These are phyloP conservation scores for Phrynocephalus versicolor DNA, from an alignment of 2,113 vertebrate genomes.

Conservation along the genomic window DNA sequence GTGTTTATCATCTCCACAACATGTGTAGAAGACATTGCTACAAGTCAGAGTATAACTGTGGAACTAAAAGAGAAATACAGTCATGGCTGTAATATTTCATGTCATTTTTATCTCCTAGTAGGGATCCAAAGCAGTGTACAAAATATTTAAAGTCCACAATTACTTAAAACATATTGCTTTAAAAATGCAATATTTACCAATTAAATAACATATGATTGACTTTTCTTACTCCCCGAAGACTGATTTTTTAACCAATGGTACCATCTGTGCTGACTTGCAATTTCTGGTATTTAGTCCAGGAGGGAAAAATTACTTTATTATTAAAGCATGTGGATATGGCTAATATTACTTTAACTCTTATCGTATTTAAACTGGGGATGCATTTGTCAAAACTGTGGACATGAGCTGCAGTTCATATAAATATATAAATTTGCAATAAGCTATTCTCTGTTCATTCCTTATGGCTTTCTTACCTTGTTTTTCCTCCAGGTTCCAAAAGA, in stretches of 20 bases:
- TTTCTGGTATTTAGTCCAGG: too few relatives aligned
- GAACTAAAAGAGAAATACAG: neutral
- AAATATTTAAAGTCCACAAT: too few relatives aligned
- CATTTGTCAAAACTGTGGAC: neutral
- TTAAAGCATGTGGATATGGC: too few relatives aligned
- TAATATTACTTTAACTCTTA: neutral
- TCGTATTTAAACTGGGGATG: neutral
- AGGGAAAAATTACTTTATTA: too few relatives aligned
- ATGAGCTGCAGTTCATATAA: neutral
- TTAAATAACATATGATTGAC: neutral
- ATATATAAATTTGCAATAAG: neutral
- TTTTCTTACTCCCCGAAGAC: neutral
- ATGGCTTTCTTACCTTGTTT: conserved; percentile 53
- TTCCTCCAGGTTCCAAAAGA: conserved; percentile 87
- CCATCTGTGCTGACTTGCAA: too few relatives aligned
- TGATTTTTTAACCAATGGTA: neutral
- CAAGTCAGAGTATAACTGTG: neutral
- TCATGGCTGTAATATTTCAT: too few relatives aligned
- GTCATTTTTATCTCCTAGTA: too few relatives aligned
- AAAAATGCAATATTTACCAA: neutral
- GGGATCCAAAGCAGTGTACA: too few relatives aligned
- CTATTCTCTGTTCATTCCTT: conserved; percentile 12
- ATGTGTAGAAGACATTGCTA: neutral
- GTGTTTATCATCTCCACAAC: neutral
- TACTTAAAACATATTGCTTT: too few relatives aligned